A percentile compares a stretch with the other conserved stretches of the same genome.
Evolutionary conservation across 2,888 invertebrate species (phyloP).

Genomic region (Cryptocephalus moraei): DNA sequence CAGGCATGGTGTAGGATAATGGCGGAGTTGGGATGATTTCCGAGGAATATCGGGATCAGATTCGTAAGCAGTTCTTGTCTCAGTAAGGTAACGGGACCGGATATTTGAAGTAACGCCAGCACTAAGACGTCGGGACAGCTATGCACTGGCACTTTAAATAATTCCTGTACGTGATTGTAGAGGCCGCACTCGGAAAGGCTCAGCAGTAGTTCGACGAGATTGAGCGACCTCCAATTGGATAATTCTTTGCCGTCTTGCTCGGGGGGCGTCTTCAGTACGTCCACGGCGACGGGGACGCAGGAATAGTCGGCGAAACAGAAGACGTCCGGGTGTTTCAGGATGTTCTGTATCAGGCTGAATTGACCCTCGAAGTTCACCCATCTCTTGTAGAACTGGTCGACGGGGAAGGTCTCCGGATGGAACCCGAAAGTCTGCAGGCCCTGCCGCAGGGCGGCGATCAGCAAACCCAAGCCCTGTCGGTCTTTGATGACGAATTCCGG

Average conservation of each 20-base stretch:
- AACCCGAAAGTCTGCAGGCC: conserved; percentile 63
- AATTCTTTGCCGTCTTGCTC: conserved; percentile 93
- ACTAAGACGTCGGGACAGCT: conserved; percentile 92
- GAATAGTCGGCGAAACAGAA: conserved; percentile 91
- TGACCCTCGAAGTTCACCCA: conserved; percentile 94
- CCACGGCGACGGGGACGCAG: conserved; percentile 76
- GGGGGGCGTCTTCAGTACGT: conserved; percentile 85
- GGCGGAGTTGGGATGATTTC: conserved; percentile 92
- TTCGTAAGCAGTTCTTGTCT: conserved; percentile 80
- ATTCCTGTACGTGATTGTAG: conserved; percentile 71
- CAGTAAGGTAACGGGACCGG: conserved; percentile 64
- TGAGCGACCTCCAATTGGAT: conserved; percentile 85
- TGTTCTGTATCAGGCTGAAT: conserved; percentile 76
- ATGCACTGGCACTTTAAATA: conserved; percentile 85
- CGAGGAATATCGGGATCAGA: conserved; percentile 86
- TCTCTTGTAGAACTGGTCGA: conserved; percentile 75
- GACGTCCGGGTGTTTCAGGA: conserved; percentile 84
- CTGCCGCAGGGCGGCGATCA: conserved; percentile 68
- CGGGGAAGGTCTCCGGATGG: conserved; percentile 68
- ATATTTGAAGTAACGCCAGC: conserved; percentile 79
- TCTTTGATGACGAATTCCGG: conserved; percentile 82
- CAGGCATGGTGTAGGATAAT: conserved; percentile 95
- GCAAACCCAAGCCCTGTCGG: conserved; percentile 69
- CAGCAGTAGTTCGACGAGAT: conserved; percentile 80
- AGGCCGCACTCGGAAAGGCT: conserved; percentile 81